Conservation (phyloP, 2,797 vertebrate genomes). For the Argentina silus region DNA sequence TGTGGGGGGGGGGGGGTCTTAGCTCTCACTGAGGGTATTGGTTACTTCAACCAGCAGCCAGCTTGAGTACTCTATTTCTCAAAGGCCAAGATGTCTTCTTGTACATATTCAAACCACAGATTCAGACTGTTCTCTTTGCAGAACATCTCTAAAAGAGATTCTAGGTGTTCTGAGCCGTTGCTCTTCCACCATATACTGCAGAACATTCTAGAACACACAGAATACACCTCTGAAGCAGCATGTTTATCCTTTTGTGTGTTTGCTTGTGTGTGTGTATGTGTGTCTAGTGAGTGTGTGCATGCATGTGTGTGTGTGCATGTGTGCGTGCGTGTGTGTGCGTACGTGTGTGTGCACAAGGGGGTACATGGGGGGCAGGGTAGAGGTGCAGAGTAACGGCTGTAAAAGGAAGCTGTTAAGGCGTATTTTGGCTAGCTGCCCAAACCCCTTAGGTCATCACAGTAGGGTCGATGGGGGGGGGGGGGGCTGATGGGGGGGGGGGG, state of each 20-base stretch:
- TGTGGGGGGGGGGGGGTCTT: not conserved
- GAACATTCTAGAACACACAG: too few relatives aligned
- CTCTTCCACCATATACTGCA: too few relatives aligned
- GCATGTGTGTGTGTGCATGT: not conserved
- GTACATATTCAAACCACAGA: not conserved
- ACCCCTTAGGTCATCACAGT: not conserved
- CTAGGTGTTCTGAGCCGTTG: too few relatives aligned
- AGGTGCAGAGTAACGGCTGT: not conserved
- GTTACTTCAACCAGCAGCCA: not conserved
- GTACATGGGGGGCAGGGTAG: not conserved
- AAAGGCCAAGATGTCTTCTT: not conserved
- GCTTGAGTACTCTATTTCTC: not conserved
- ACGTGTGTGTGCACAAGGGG: not conserved
- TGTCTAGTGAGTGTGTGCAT: not conserved
- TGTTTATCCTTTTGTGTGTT: slow-evolving; percentile 4
- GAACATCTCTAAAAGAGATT: too few relatives aligned
- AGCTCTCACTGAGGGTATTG: not conserved
- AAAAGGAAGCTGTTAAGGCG: not conserved
- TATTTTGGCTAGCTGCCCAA: not conserved
- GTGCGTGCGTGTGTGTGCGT: slow-evolving; percentile 19
- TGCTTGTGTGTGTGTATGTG: not conserved
- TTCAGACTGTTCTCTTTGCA: not conserved
- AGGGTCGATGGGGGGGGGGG: not conserved
- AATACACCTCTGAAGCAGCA: not conserved
- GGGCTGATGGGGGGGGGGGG: not conserved